Conservation (phyloP, 2,888 invertebrate species). For the Druceiella hillmani region DNA sequence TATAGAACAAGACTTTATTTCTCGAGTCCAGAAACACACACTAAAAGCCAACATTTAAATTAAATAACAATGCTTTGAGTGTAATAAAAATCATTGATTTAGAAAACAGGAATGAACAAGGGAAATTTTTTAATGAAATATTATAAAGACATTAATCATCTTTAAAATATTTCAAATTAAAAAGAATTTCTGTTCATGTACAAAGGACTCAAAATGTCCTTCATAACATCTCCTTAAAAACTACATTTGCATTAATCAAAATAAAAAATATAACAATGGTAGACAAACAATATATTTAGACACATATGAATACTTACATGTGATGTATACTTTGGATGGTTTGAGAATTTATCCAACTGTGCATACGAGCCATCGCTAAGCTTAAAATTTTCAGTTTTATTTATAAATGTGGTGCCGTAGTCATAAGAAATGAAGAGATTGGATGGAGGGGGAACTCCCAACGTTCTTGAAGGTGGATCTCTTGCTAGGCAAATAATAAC, state of each 20-base stretch:
- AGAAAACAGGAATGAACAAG: too few relatives aligned
- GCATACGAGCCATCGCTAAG: slow-evolving; percentile 57
- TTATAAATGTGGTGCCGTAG: slow-evolving; percentile 75
- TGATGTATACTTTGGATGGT: slow-evolving; percentile 73
- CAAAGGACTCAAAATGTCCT: too few relatives aligned
- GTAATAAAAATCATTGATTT: too few relatives aligned
- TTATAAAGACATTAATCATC: too few relatives aligned
- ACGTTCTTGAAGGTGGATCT: slow-evolving; percentile 56
- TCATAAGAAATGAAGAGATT: slow-evolving; percentile 82
- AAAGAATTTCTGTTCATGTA: too few relatives aligned
- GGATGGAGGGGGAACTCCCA: slow-evolving; percentile 61
- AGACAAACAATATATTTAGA: slow-evolving; percentile 6
- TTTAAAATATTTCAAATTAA: too few relatives aligned
- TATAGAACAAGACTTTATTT: slow-evolving; percentile 71
- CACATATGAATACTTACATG: slow-evolving; percentile 60
- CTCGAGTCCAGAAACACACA: slow-evolving; percentile 79
- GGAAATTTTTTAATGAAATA: too few relatives aligned
- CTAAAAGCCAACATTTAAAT: slow-evolving; percentile 46
- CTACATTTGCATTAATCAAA: too few relatives aligned
- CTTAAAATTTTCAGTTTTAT: slow-evolving; percentile 65
- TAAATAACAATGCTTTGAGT: slow-evolving; percentile 8
- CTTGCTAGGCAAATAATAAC: slow-evolving; percentile 82
- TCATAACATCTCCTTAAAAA: too few relatives aligned
- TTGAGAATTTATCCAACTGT: slow-evolving; percentile 77
- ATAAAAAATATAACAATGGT: too few relatives aligned